Conservation (phyloP, 2,797 vertebrate genomes). For the Glossophaga mutica region DNA sequence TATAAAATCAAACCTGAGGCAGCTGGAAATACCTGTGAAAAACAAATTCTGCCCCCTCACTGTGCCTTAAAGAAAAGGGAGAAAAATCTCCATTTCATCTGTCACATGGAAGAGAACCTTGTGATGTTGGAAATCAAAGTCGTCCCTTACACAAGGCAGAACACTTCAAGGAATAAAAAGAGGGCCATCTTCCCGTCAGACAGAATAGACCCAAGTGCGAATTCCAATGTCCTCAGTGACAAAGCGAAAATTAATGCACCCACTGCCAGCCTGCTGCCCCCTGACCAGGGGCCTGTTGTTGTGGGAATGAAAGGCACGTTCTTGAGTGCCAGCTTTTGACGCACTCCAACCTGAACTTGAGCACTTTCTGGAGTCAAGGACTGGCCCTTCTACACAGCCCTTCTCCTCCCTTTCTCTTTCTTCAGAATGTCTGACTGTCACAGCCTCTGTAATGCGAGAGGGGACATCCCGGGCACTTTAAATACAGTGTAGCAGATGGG, state of each 20-base stretch:
- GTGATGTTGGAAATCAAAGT: conserved; percentile 65
- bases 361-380: not conserved
- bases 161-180: conserved; percentile 52
- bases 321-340: not conserved
- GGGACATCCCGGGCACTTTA: not conserved
- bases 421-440: not conserved
- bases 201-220: conserved; percentile 18
- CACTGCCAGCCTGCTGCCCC: not conserved
- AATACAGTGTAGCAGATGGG: not conserved
- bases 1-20: not conserved
- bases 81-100: conserved; percentile 49
- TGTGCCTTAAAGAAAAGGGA: conserved; percentile 46
- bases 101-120: not conserved
- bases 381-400: not conserved
- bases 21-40: conserved; percentile 3
- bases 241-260: conserved; percentile 34
- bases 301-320: accelerated
- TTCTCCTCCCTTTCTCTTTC: not conserved
- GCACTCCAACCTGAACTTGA: not conserved
- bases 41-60: conserved; percentile 30
- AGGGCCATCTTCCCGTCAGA: conserved; percentile 8
- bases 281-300: not conserved
- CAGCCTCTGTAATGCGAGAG: not conserved
- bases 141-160: conserved; percentile 29
- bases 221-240: not conserved